Percentiles rank a stretch among this genome's conserved stretches.
phyloP scores from a whole-genome alignment of 2,888 invertebrate genomes.

The Octodonta nipae region DNA sequence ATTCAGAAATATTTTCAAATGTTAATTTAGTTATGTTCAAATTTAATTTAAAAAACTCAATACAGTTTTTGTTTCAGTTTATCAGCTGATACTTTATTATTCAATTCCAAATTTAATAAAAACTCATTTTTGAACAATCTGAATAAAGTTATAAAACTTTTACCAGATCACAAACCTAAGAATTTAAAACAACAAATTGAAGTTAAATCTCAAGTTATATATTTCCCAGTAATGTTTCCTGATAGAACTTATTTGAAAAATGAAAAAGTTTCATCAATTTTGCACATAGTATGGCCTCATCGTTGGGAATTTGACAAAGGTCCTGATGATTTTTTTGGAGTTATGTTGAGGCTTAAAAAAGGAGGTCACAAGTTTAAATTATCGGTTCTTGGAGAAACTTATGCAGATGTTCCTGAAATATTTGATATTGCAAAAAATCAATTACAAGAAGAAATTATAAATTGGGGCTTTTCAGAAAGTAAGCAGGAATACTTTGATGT shows the following conservation, averaged over 20 bases:
- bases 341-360: conserved; percentile 38
- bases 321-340: conserved; percentile 49
- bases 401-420: conserved; percentile 44
- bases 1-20: not conserved
- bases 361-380: conserved; percentile 43
- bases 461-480: conserved; percentile 46
- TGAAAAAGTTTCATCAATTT: conserved; percentile 8
- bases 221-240: conserved; percentile 33
- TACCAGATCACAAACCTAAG: conserved; percentile 51
- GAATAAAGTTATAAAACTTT: conserved; percentile 45
- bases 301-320: conserved; percentile 69
- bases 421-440: conserved; percentile 42
- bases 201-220: conserved; percentile 48
- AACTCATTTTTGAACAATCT: conserved; percentile 52
- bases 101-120: conserved; percentile 58
- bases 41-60: too few species aligned
- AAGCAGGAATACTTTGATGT: conserved; percentile 45
- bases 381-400: conserved; percentile 50
- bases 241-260: conserved; percentile 12
- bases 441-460: conserved; percentile 37
- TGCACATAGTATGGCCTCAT: conserved; percentile 62
- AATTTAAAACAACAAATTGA: conserved; percentile 41
- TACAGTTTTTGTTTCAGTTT: conserved; percentile 39
- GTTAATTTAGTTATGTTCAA: conserved; percentile 3
- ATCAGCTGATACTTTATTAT: conserved; percentile 52